Percentiles rank a stretch among this genome's conserved stretches.
phyloP scores from a whole-genome alignment of 2,888 invertebrate genomes.

The Phalera bucephala region DNA sequence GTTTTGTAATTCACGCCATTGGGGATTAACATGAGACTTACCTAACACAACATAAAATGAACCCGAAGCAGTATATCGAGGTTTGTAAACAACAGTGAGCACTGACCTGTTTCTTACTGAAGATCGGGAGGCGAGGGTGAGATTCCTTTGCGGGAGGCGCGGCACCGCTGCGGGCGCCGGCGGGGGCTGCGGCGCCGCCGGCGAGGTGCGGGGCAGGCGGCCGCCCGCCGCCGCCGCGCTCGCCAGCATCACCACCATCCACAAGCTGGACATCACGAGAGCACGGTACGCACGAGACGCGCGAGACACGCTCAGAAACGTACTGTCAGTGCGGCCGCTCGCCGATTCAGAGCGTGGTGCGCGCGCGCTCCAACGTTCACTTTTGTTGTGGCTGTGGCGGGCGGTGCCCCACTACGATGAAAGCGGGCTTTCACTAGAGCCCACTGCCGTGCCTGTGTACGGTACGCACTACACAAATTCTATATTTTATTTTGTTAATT shows the following conservation, averaged over 20 bases:
- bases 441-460: conserved; percentile 29
- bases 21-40: not conserved
- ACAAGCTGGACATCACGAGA: conserved; percentile 70
- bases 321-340: conserved; percentile 57
- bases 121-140: conserved; percentile 70
- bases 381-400: conserved; percentile 62
- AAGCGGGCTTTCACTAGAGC: conserved; percentile 76
- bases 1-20: not conserved
- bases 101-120: conserved; percentile 78
- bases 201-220: conserved; percentile 70
- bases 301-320: conserved; percentile 59
- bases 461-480: conserved; percentile 6
- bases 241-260: conserved; percentile 66
- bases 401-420: conserved; percentile 71
- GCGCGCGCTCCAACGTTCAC: conserved; percentile 69
- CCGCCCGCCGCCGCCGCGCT: conserved; percentile 68
- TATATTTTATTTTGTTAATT: too few species aligned
- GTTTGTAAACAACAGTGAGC: not conserved
- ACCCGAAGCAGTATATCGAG: not conserved
- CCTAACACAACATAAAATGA: not conserved
- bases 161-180: conserved; percentile 83
- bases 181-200: conserved; percentile 74
- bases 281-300: conserved; percentile 56
- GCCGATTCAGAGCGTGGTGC: conserved; percentile 55
- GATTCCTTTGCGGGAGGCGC: conserved; percentile 69